Evolutionary conservation across 37 sponge, comb jelly and placozoan species (phyloP).

Genomic region (Chondrosia reniformis): DNA sequence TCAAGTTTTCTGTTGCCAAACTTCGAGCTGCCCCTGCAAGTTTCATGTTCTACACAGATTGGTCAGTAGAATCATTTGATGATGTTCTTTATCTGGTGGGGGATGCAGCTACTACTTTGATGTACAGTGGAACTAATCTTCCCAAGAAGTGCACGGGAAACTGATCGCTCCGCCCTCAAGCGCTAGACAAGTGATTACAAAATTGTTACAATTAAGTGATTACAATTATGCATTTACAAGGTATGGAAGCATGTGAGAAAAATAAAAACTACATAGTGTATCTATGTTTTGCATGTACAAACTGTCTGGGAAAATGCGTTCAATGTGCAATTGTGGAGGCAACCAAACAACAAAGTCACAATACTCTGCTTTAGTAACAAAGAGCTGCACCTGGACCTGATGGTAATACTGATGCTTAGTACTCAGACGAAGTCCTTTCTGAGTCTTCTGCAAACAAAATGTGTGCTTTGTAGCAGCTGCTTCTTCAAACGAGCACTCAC

Average conservation of each 20-base stretch:
- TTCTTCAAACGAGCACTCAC: constrained; percentile 17
- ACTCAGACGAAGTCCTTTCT: neutral
- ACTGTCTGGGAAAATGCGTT: constrained; percentile 13
- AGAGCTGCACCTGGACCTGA: constrained; percentile 31
- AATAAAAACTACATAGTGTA: constrained; percentile 19
- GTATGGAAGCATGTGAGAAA: constrained; percentile 17
- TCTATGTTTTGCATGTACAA: neutral
- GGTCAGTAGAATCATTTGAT: constrained; percentile 12
- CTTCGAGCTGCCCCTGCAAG: neutral
- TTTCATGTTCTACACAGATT: constrained; percentile 7
- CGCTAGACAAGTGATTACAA: too few relatives aligned
- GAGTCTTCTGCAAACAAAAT: constrained; percentile 6
- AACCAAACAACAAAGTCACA: constrained; percentile 25
- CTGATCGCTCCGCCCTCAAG: constrained; percentile 2
- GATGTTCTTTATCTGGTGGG: constrained; percentile 12
- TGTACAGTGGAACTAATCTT: neutral
- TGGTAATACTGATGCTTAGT: constrained; percentile 17
- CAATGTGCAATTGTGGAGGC: constrained; percentile 12
- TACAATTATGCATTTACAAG: constrained; percentile 7
- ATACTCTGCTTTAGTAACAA: constrained; percentile 14
- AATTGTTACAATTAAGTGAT: neutral
- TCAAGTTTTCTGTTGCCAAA: neutral
- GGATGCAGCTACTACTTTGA: constrained; percentile 14
- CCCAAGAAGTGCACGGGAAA: constrained; percentile 9
- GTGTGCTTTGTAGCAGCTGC: constrained; percentile 1